phyloP scores from a whole-genome alignment of 2,888 invertebrate species.

The Oithona nana region DNA sequence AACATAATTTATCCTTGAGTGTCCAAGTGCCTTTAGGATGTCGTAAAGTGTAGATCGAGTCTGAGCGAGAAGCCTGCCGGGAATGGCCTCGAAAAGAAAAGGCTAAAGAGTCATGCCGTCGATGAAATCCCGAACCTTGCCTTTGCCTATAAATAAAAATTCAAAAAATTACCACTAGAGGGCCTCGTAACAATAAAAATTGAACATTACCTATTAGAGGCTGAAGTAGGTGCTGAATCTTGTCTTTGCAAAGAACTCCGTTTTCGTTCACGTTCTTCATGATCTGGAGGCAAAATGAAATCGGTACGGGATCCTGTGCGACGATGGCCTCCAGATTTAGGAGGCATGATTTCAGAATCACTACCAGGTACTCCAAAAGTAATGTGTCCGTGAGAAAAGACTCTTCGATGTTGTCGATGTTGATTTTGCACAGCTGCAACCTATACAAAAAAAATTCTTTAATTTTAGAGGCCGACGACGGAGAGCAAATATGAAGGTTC shows the following conservation, averaged over 20 bases:
- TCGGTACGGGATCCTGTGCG: constrained; percentile 69
- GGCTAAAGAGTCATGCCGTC: constrained; percentile 20
- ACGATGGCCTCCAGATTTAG: constrained; percentile 30
- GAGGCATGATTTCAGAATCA: constrained; percentile 34
- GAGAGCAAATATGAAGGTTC: too few species aligned
- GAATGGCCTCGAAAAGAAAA: constrained; percentile 23
- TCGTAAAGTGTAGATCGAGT: constrained; percentile 69
- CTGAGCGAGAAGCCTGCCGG: constrained; percentile 47
- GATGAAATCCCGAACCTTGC: neutral
- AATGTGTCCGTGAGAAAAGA: constrained; percentile 70
- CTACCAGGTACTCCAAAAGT: neutral
- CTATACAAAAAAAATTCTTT: too few species aligned
- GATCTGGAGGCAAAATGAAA: constrained; percentile 68
- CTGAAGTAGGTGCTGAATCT: neutral
- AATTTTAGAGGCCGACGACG: too few species aligned
- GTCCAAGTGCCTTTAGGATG: constrained; percentile 29
- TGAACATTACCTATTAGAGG: too few species aligned
- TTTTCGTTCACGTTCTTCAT: constrained; percentile 42
- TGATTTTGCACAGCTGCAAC: too few species aligned
- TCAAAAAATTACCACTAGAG: too few species aligned
- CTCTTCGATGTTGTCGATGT: constrained; percentile 56
- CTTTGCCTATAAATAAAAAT: too few species aligned
- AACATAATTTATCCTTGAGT: too few species aligned
- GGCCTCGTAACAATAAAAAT: too few species aligned
- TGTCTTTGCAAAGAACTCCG: neutral